phyloP scores from a whole-genome alignment of 2,888 invertebrate species.

The Glaucopsyche alexis region DNA sequence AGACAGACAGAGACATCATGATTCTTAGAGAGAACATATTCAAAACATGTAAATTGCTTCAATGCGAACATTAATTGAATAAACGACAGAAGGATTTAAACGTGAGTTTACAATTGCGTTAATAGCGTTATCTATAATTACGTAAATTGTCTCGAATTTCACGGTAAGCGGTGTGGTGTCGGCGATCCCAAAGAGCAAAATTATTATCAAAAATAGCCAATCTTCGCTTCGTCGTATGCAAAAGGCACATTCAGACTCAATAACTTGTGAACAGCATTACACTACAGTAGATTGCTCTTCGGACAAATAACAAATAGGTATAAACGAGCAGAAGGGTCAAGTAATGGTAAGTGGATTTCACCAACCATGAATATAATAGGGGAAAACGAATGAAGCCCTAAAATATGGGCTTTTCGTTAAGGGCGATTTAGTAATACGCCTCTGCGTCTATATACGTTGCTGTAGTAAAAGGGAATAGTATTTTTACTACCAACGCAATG shows the following conservation, averaged over 20 bases:
- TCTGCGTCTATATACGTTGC: background rate
- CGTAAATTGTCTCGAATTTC: background rate
- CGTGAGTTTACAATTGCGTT: background rate
- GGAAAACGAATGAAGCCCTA: background rate
- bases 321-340: constrained; percentile 12
- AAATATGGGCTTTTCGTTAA: constrained; percentile 13
- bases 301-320: constrained; percentile 3
- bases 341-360: constrained; percentile 11
- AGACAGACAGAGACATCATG: background rate
- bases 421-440: constrained; percentile 2
- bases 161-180: too few relatives aligned
- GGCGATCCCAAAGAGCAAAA: too few relatives aligned
- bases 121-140: background rate
- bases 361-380: constrained; percentile 10
- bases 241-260: background rate
- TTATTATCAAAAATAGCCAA: too few relatives aligned
- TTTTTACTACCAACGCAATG: too few relatives aligned
- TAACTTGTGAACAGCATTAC: background rate
- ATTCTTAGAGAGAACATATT: background rate
- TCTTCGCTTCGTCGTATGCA: background rate
- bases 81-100: background rate
- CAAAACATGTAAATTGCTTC: constrained; percentile 16
- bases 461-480: too few relatives aligned
- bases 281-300: constrained; percentile 9
- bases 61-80: constrained; percentile 1